A percentile compares a stretch with the other conserved stretches of the same genome.
Evolutionary conservation across 2,888 invertebrate genomes (phyloP).

Genomic region (Dryomyza anilis): DNA sequence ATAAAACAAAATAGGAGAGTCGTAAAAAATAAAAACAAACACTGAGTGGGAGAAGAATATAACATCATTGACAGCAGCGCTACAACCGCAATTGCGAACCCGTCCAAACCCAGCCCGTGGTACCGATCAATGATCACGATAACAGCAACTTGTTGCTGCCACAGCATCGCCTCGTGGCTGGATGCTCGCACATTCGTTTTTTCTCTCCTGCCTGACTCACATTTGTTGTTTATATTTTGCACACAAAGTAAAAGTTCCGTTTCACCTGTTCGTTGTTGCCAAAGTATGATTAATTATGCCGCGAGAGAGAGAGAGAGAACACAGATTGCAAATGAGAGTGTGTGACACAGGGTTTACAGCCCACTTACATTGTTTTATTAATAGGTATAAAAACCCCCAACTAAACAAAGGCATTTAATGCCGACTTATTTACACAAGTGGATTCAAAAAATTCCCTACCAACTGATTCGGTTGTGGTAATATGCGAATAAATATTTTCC

Average conservation of each 20-base stretch:
- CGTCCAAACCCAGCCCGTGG: background rate
- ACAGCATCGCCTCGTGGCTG: too few species aligned
- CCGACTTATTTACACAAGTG: too few species aligned
- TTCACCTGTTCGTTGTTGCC: background rate
- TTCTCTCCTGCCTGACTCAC: too few species aligned
- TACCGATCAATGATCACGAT: background rate
- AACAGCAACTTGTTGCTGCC: background rate
- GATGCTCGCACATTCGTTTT: too few species aligned
- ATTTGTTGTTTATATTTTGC: too few species aligned
- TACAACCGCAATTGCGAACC: background rate
- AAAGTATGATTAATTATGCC: background rate
- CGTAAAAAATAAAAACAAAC: background rate
- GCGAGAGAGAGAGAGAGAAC: background rate
- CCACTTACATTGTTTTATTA: too few species aligned
- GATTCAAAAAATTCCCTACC: too few species aligned
- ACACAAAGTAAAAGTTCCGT: constrained; percentile 9
- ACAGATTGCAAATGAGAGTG: too few species aligned
- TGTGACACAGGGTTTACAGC: background rate
- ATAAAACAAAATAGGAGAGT: background rate
- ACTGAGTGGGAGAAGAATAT: background rate
- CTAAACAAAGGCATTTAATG: too few species aligned
- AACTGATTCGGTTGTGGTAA: too few species aligned
- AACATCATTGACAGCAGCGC: background rate
- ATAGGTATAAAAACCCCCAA: too few species aligned
- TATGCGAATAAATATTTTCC: too few species aligned